Evolutionary conservation across 2,888 invertebrate species (phyloP).

Genomic region (Globia sparganii): DNA sequence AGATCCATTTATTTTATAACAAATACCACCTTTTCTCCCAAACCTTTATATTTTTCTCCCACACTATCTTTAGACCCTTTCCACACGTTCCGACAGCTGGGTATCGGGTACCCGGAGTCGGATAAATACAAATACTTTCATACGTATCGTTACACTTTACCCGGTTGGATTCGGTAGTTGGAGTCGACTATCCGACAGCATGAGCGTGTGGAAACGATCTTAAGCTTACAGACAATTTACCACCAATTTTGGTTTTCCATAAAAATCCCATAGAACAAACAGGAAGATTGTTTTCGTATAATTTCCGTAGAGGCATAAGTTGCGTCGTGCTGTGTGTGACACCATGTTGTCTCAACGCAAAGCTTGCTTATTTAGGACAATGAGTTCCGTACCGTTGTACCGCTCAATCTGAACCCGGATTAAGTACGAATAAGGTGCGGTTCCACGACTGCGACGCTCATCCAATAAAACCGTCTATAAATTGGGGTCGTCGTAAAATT

Average conservation of each 20-base stretch:
- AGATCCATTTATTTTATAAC: constrained; percentile 29
- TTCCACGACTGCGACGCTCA: constrained; percentile 44
- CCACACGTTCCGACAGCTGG: background rate
- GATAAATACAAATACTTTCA: background rate
- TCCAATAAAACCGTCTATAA: constrained; percentile 42
- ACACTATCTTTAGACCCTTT: constrained; percentile 13
- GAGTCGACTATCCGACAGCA: background rate
- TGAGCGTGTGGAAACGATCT: background rate
- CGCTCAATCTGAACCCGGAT: constrained; percentile 71
- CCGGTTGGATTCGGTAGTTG: background rate
- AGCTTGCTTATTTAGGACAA: constrained; percentile 76
- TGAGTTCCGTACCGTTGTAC: constrained; percentile 58
- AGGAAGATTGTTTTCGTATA: constrained; percentile 67
- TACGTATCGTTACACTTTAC: background rate
- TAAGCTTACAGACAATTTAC: background rate
- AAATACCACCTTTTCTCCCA: constrained; percentile 12
- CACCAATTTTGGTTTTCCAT: constrained; percentile 45
- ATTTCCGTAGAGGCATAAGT: constrained; percentile 64
- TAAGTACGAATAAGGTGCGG: constrained; percentile 55
- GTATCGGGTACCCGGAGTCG: background rate
- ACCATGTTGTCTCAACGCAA: constrained; percentile 63
- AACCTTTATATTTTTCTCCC: constrained; percentile 1
- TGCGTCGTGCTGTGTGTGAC: constrained; percentile 35
- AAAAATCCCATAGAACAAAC: constrained; percentile 65
- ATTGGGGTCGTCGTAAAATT: constrained; percentile 31